A percentile compares a stretch with the other conserved stretches of the same genome.
Conservation (phyloP, 1,140 invertebrate genomes). For the Brachionus asplanchnoidis region DNA sequence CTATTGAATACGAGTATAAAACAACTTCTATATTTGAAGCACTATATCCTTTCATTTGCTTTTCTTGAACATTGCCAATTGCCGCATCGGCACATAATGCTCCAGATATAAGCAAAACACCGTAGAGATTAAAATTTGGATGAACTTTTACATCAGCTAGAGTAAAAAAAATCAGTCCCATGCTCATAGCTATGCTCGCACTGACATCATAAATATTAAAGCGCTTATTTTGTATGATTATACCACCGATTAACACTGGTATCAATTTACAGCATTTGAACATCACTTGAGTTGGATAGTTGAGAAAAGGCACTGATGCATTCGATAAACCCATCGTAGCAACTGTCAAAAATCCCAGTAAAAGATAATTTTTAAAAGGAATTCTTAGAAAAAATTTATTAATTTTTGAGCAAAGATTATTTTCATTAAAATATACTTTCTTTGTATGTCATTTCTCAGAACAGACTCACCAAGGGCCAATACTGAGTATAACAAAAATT, state of each 20-base stretch:
- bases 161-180: constrained; percentile 84
- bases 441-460: constrained; percentile 62
- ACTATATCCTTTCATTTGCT: constrained; percentile 5
- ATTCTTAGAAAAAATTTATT: not conserved
- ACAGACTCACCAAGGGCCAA: constrained; percentile 73
- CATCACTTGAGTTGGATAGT: constrained; percentile 70
- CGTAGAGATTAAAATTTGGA: constrained; percentile 73
- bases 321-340: constrained; percentile 90
- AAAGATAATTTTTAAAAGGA: not conserved
- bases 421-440: constrained; percentile 63
- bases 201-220: constrained; percentile 76
- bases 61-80: constrained; percentile 42
- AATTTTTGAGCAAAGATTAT: not conserved
- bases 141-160: constrained; percentile 81
- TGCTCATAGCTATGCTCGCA: constrained; percentile 78
- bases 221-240: constrained; percentile 79
- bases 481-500: constrained; percentile 77
- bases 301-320: constrained; percentile 85
- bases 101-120: constrained; percentile 24
- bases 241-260: constrained; percentile 83
- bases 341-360: constrained; percentile 14
- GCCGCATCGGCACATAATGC: constrained; percentile 37
- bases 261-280: constrained; percentile 84
- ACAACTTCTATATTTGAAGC: constrained; percentile 32
- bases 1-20: constrained; percentile 17